Evolutionary conservation across 2,797 vertebrate species (phyloP).

Genomic region (Euphonia xanthogaster): DNA sequence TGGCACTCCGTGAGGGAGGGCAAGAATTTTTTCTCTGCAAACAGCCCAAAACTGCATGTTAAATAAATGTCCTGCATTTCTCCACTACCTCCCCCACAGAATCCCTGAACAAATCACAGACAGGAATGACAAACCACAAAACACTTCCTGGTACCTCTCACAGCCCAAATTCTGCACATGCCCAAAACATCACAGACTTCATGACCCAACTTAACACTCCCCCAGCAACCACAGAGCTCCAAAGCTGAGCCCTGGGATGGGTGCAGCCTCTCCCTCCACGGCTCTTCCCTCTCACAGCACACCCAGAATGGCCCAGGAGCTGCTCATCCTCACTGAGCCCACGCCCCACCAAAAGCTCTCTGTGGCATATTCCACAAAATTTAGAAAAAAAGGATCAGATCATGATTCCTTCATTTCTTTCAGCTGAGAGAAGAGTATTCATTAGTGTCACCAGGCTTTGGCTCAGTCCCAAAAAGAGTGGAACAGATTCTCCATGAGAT

Average conservation of each 20-base stretch:
- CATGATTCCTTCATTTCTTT: neutral
- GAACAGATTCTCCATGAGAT: neutral
- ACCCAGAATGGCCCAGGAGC: neutral
- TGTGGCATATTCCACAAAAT: neutral
- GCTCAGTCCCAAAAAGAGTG: neutral
- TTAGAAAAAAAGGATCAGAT: neutral
- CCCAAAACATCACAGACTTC: accelerated
- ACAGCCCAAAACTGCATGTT: neutral
- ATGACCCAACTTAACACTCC: accelerated
- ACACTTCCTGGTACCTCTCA: neutral
- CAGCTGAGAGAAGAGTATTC: neutral
- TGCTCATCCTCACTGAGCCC: neutral
- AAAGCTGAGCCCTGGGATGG: accelerated
- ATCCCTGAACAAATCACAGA: neutral
- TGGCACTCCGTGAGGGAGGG: neutral
- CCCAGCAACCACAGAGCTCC: neutral
- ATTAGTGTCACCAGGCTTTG: neutral
- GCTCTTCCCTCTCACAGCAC: neutral
- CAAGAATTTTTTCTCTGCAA: neutral
- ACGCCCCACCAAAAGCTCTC: neutral
- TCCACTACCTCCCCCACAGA: neutral
- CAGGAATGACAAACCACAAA: neutral
- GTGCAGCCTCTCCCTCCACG: accelerated
- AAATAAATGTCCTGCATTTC: neutral
- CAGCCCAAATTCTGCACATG: neutral